Evolutionary conservation across 1,140 invertebrate species (phyloP).

Genomic region (Drosophila biarmipes): DNA sequence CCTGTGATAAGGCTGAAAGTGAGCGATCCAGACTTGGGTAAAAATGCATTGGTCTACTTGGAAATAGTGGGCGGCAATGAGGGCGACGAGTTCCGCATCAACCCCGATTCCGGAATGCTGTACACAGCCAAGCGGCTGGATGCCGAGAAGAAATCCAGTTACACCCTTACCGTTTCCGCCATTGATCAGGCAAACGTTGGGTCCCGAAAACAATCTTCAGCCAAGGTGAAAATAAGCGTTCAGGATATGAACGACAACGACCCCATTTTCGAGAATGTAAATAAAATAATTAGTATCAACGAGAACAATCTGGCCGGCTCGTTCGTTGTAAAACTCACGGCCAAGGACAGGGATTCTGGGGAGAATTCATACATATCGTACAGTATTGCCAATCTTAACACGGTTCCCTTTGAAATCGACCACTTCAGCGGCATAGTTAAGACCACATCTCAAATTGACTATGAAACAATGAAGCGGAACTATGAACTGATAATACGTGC

Average conservation of each 20-base stretch:
- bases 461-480: slow-evolving; percentile 93
- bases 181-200: slow-evolving; percentile 94
- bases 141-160: slow-evolving; percentile 94
- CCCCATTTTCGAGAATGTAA: slow-evolving; percentile 91
- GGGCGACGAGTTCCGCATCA: slow-evolving; percentile 93
- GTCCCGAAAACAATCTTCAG: slow-evolving; percentile 93
- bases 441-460: slow-evolving; percentile 94
- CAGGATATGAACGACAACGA: slow-evolving; percentile 97
- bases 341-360: slow-evolving; percentile 94
- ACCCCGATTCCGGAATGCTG: slow-evolving; percentile 94
- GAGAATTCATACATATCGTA: slow-evolving; percentile 98
- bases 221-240: slow-evolving; percentile 94
- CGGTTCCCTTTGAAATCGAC: slow-evolving; percentile 97
- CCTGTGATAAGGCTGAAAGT: slow-evolving; percentile 94
- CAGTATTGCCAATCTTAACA: slow-evolving; percentile 94
- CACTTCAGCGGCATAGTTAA: slow-evolving; percentile 95
- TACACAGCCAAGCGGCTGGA: slow-evolving; percentile 94
- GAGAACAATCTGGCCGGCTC: slow-evolving; percentile 95
- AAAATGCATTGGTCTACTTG: slow-evolving; percentile 92
- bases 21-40: slow-evolving; percentile 92
- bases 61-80: slow-evolving; percentile 97
- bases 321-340: slow-evolving; percentile 92
- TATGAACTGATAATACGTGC: slow-evolving; percentile 94
- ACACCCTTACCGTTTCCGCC: slow-evolving; percentile 95
- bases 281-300: slow-evolving; percentile 88